Conservation (phyloP, 2,888 invertebrate genomes). For the Carabus problematicus region DNA sequence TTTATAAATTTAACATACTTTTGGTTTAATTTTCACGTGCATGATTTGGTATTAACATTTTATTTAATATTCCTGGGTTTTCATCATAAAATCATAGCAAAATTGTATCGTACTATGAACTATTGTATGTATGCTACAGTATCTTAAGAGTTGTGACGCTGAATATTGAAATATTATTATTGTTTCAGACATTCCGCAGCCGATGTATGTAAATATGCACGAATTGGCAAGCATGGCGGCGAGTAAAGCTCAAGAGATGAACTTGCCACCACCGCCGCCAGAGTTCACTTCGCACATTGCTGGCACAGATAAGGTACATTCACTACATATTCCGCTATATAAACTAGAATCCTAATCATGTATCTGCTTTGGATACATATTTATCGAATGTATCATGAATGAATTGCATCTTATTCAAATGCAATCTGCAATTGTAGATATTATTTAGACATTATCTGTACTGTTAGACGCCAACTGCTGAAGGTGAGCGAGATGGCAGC, state of each 20-base stretch:
- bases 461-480: slow-evolving; percentile 46
- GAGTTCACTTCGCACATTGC: slow-evolving; percentile 52
- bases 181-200: slow-evolving; percentile 68
- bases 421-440: not conserved
- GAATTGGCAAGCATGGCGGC: slow-evolving; percentile 86
- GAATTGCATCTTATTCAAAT: not conserved
- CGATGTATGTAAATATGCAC: slow-evolving; percentile 91
- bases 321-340: not conserved
- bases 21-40: too few species aligned
- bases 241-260: slow-evolving; percentile 70
- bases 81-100: too few species aligned
- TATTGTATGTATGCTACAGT: too few species aligned
- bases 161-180: too few species aligned
- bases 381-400: not conserved
- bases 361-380: not conserved
- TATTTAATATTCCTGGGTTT: too few species aligned
- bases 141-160: too few species aligned
- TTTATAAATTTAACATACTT: too few species aligned
- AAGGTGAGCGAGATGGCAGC: slow-evolving; percentile 64
- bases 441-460: not conserved
- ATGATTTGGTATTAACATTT: too few species aligned
- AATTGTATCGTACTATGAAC: too few species aligned
- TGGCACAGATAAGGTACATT: slow-evolving; percentile 1
- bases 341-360: not conserved
- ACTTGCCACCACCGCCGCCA: slow-evolving; percentile 65